These are phyloP conservation scores for Caenorhabditis drosophilae DNA, from an alignment of 2,888 invertebrate species.

Conservation along the genomic window DNA sequence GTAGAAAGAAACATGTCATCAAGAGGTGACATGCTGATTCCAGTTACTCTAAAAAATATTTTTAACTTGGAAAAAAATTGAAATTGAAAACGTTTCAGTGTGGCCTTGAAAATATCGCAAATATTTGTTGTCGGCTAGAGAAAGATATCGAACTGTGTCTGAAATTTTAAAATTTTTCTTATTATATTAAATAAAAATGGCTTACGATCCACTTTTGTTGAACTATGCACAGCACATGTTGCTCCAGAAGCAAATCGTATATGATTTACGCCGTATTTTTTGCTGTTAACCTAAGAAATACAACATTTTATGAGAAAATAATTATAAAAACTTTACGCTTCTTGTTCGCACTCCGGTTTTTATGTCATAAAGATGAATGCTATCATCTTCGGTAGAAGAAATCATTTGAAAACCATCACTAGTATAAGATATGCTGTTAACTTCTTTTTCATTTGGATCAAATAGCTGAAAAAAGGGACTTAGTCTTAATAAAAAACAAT, in stretches of 20 bases:
- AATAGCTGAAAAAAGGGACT: too few species aligned
- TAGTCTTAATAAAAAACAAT: too few species aligned
- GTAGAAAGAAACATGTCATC: constrained; percentile 97
- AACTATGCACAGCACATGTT: constrained; percentile 97
- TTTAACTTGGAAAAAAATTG: too few species aligned
- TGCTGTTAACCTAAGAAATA: constrained; percentile 86
- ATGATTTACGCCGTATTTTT: constrained; percentile 98
- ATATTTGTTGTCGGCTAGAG: constrained; percentile 98
- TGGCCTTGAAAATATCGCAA: constrained; percentile 97
- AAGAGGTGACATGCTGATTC: constrained; percentile 94
- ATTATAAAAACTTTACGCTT: constrained; percentile 13
- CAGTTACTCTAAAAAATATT: constrained; percentile 88
- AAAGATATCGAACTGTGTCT: constrained; percentile 95
- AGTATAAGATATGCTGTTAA: constrained; percentile 94
- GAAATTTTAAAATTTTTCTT: constrained; percentile 51
- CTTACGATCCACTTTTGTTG: constrained; percentile 93
- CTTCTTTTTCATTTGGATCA: too few species aligned
- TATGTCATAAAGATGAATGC: constrained; percentile 98
- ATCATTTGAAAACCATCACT: constrained; percentile 93
- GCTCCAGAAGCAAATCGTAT: constrained; percentile 98
- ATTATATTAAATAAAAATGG: constrained; percentile 17
- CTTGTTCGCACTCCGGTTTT: constrained; percentile 82
- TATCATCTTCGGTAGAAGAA: constrained; percentile 98
- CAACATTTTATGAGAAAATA: constrained; percentile 2
- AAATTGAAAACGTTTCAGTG: too few species aligned